Evolutionary conservation across 2,888 invertebrate genomes (phyloP).

Genomic region (Drosophila basisetae): DNA sequence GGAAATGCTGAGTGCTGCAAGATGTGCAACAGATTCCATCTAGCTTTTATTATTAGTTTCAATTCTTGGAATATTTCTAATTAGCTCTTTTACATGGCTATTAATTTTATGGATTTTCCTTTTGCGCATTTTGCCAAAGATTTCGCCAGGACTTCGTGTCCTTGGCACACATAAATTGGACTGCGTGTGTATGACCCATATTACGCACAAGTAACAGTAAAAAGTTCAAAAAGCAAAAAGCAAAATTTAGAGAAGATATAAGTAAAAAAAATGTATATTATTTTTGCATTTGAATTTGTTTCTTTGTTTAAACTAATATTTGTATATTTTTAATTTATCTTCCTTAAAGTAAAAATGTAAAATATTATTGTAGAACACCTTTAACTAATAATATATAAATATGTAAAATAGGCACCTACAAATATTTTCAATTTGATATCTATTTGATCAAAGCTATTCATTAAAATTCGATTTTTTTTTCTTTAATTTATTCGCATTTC

Average conservation of each 20-base stretch:
- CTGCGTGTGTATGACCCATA: conserved; percentile 9
- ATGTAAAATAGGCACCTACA: not conserved
- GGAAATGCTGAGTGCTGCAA: conserved; percentile 15
- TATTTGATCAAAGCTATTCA: not conserved
- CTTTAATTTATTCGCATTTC: not conserved
- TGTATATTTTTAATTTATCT: not conserved
- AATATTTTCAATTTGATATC: not conserved
- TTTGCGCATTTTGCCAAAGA: not conserved
- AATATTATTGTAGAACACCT: not conserved
- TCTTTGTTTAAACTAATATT: not conserved
- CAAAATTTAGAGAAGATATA: not conserved
- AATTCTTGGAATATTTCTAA: conserved; percentile 12
- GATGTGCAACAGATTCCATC: conserved; percentile 10
- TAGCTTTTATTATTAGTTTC: conserved; percentile 8
- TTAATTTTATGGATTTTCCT: not conserved
- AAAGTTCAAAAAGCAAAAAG: not conserved
- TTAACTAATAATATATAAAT: not conserved
- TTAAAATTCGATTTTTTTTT: not conserved
- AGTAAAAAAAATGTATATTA: not conserved
- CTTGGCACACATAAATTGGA: conserved; percentile 43
- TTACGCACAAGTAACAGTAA: not conserved
- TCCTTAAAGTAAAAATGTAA: too few species aligned
- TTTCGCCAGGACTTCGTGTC: conserved; percentile 24
- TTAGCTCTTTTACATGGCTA: not conserved
- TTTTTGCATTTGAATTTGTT: not conserved